Evolutionary conservation across 2,113 vertebrate genomes (phyloP), one percentile per base, ranked within the genome.

Genomic region (Malurus elegans): DNA sequence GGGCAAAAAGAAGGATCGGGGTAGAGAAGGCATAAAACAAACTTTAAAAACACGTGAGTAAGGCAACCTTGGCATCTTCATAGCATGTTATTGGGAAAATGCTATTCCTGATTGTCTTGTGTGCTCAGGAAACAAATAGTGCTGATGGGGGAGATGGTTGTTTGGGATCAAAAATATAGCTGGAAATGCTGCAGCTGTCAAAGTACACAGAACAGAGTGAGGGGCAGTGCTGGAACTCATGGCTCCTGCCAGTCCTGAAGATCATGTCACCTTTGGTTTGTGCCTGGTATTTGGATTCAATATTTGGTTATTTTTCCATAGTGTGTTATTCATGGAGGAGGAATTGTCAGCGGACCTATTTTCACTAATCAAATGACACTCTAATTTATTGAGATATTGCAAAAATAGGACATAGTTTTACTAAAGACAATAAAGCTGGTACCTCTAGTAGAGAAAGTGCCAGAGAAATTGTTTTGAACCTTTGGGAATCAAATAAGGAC

Each of bases 191-290:
- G 9, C 42, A 71, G 57, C 47, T 90, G 81, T 62, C 40, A 57
- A 88, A 69, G 25, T 4, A 45, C 3, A 3, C 9, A 21, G 9
- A 69, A 3, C 36, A 69, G 58, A 79, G 40, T 0, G 0, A 90
- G 36, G 8, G 5, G 6, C 7, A n/a, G 44, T 20, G 45, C 45
- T 80, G 87, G 38, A 14, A 20, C 28, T 62, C 47, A 8, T 18
- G 45, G 21, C 34, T 86, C 36, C n/a, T 91, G 28, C 19, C 31
- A 5, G 5, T 42, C 34, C 56, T 65, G 17, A 65, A 57, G 72
- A 65, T 31, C 18, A 45, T 51, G 21, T 26, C 23, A 48, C 51
- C 14, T 87, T 83, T 19, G 19, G 14, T 51, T 82, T 58, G 38
- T 66, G 34, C 26, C 42, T 45, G 15, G 8, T 34, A n/a, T 32